These are phyloP conservation scores for Penelope pileata DNA, from an alignment of 2,113 vertebrate species.

Conservation along the genomic window DNA sequence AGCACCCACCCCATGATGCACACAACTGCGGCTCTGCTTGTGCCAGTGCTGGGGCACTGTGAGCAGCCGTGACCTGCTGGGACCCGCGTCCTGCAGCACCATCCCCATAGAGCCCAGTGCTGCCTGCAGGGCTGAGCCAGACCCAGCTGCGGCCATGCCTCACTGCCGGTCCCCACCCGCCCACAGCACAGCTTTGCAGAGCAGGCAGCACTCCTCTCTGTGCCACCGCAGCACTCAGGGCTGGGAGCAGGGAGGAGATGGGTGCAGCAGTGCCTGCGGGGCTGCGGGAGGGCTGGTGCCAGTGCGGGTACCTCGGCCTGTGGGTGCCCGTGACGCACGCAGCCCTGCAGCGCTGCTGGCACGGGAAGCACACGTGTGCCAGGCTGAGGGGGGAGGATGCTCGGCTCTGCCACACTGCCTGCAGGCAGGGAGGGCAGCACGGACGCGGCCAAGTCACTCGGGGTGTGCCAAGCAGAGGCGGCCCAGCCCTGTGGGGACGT, in stretches of 20 bases:
- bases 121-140: rapidly evolving
- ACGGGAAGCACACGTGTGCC: not conserved
- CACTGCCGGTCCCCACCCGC: not conserved
- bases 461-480: not conserved
- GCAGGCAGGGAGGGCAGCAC: not conserved
- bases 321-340: not conserved
- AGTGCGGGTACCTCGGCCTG: not conserved
- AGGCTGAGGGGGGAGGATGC: not conserved
- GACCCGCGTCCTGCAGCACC: not conserved
- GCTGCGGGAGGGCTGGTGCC: not conserved
- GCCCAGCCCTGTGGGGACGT: not conserved
- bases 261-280: not conserved
- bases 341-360: rapidly evolving
- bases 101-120: not conserved
- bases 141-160: rapidly evolving
- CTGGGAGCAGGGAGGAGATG: not conserved
- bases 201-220: not conserved
- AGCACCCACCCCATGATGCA: not conserved
- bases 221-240: not conserved
- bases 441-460: not conserved
- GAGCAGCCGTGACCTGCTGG: not conserved
- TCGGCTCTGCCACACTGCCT: not conserved
- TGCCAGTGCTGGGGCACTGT: not conserved
- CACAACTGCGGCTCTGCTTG: rapidly evolving
- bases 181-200: not conserved